Conservation (phyloP, 1,140 invertebrate genomes). For the Temnothorax longispinosus region DNA sequence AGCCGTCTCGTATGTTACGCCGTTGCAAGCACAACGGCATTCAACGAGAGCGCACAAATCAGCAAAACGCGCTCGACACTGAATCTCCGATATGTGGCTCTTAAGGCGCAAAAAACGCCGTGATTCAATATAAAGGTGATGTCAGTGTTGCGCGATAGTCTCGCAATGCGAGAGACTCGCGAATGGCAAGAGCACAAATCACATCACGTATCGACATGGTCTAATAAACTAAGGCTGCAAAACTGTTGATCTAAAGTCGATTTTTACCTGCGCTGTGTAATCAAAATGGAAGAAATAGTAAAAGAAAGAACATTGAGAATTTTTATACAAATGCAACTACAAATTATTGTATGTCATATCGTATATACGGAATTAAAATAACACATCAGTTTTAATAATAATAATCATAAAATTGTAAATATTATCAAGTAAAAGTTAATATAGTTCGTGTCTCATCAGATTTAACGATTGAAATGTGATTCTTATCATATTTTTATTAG, state of each 20-base stretch:
- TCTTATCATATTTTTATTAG: not conserved
- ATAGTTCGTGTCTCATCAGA: too few species aligned
- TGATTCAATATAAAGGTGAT: not conserved
- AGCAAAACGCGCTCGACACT: not conserved
- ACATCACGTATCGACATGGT: slow-evolving; percentile 19
- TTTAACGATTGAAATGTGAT: not conserved
- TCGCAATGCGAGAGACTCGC: not conserved
- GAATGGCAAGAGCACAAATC: slow-evolving; percentile 27
- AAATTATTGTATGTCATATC: not conserved
- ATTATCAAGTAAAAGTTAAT: not conserved
- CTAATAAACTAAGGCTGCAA: slow-evolving; percentile 32
- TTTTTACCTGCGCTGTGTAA: slow-evolving; percentile 9
- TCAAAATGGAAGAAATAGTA: slow-evolving; percentile 3
- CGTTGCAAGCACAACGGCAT: not conserved
- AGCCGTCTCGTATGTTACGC: slow-evolving; percentile 20
- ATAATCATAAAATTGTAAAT: too few species aligned
- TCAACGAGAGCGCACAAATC: slow-evolving; percentile 10
- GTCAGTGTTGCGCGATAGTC: not conserved
- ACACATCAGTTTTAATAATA: too few species aligned
- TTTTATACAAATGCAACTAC: not conserved
- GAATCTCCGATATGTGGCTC: slow-evolving; percentile 39
- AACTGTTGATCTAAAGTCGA: not conserved
- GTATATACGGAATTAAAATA: too few species aligned
- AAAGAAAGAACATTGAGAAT: not conserved
- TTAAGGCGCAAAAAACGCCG: slow-evolving; percentile 29